These are phyloP conservation scores for Neolamprologus tretocephalus DNA, from an alignment of 2,113 vertebrate genomes.

Conservation along the genomic window DNA sequence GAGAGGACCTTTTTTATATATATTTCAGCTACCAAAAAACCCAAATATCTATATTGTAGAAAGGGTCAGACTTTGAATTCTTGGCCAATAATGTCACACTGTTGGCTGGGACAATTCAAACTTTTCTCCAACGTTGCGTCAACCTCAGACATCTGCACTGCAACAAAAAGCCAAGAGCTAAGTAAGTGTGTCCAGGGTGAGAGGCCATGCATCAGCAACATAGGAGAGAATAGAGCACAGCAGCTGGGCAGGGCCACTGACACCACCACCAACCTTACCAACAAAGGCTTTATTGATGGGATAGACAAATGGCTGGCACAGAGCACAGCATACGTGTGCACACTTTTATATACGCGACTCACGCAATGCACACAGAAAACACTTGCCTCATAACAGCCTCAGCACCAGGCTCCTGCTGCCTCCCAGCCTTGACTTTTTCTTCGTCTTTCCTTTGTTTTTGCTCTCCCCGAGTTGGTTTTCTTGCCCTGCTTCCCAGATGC, in stretches of 20 bases:
- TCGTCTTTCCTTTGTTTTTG: not conserved
- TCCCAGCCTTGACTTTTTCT: conserved; percentile 5
- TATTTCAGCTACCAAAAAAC: not conserved
- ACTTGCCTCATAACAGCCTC: conserved; percentile 75
- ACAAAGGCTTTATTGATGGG: conserved; percentile 57
- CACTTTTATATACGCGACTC: not conserved
- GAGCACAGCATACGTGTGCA: conserved; percentile 44
- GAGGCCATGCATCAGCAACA: conserved; percentile 15
- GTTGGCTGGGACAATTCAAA: not conserved
- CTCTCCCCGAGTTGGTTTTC: not conserved
- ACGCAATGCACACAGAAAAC: conserved; percentile 16
- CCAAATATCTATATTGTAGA: not conserved
- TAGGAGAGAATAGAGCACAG: conserved; percentile 9
- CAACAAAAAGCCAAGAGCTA: conserved; percentile 44
- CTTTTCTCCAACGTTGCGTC: conserved; percentile 20
- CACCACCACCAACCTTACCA: conserved; percentile 25
- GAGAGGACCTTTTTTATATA: not conserved
- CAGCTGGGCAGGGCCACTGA: conserved; percentile 37
- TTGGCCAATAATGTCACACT: not conserved
- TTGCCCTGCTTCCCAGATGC: not conserved
- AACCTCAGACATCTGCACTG: conserved; percentile 40
- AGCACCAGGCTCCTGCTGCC: conserved; percentile 56
- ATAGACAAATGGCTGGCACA: conserved; percentile 48
- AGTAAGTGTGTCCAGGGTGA: not conserved
- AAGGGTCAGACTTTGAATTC: not conserved